Evolutionary conservation across 2,888 invertebrate genomes (phyloP).

Genomic region (Coremacera marginata): DNA sequence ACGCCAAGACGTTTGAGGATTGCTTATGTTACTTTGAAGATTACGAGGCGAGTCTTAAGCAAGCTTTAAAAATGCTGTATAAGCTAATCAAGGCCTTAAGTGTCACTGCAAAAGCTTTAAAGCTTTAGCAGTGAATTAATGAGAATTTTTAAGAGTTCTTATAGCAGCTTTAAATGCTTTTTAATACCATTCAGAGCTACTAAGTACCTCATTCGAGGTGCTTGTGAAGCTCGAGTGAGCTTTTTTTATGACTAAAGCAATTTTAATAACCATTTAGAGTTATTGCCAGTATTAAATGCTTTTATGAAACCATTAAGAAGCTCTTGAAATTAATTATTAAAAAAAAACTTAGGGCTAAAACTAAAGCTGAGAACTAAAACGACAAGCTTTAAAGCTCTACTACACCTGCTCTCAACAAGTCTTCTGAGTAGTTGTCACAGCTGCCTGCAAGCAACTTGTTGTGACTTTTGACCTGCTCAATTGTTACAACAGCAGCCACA

Average conservation of each 20-base stretch:
- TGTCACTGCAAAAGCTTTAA: background rate
- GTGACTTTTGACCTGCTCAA: background rate
- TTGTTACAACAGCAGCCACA: background rate
- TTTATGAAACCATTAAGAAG: too few species aligned
- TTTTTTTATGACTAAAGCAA: too few species aligned
- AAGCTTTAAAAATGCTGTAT: too few species aligned
- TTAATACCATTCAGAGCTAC: background rate
- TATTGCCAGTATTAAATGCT: too few species aligned
- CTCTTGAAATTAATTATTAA: too few species aligned
- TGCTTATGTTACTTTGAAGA: too few species aligned
- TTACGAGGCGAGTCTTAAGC: too few species aligned
- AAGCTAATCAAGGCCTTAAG: background rate
- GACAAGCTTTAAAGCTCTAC: background rate
- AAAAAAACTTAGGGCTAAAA: too few species aligned
- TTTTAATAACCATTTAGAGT: too few species aligned
- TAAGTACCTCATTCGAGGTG: background rate
- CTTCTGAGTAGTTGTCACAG: background rate
- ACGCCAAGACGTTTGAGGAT: too few species aligned
- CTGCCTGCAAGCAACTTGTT: background rate
- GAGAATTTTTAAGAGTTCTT: background rate
- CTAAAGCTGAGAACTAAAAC: too few species aligned
- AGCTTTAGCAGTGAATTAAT: background rate
- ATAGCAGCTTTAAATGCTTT: background rate
- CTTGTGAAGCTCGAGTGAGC: too few species aligned
- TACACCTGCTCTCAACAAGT: background rate